These are phyloP conservation scores for Drosophila quasianomalipes DNA, from an alignment of 2,888 invertebrate genomes.

Conservation along the genomic window DNA sequence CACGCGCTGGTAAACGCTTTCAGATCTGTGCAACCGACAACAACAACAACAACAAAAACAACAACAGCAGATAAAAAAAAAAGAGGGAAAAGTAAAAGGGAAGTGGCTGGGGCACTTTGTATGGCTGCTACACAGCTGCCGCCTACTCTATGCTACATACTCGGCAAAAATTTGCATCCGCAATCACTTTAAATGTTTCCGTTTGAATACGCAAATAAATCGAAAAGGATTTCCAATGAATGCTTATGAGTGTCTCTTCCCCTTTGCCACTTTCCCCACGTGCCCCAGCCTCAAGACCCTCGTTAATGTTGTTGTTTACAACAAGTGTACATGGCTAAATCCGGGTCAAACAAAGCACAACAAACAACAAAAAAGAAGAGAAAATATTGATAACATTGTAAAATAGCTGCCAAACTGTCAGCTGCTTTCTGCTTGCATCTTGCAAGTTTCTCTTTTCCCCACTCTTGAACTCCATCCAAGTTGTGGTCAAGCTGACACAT, in stretches of 20 bases:
- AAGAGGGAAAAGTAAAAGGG: conserved; percentile 13
- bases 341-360: conserved; percentile 55
- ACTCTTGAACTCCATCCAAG: conserved; percentile 14
- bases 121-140: conserved; percentile 27
- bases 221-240: conserved; percentile 80
- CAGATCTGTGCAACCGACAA: conserved; percentile 61
- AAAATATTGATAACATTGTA: conserved; percentile 60
- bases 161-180: conserved; percentile 74
- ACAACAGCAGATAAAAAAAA: conserved; percentile 8
- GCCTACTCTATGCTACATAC: conserved; percentile 40
- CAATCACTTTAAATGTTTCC: conserved; percentile 83
- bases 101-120: conserved; percentile 6
- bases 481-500: conserved; percentile 64
- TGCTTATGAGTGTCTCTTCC: conserved; percentile 71
- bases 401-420: conserved; percentile 76
- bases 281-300: conserved; percentile 58
- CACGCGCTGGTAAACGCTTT: conserved; percentile 70
- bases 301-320: conserved; percentile 81
- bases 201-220: conserved; percentile 82
- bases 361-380: conserved; percentile 17
- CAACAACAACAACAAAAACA: conserved; percentile 17
- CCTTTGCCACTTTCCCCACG: conserved; percentile 4
- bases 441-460: conserved; percentile 25
- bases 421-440: conserved; percentile 45
- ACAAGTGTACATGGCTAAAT: conserved; percentile 76